Evolutionary conservation across 1,140 invertebrate species (phyloP), one percentile per base, ranked within the genome.

Genomic region (Pollicipes pollicipes): DNA sequence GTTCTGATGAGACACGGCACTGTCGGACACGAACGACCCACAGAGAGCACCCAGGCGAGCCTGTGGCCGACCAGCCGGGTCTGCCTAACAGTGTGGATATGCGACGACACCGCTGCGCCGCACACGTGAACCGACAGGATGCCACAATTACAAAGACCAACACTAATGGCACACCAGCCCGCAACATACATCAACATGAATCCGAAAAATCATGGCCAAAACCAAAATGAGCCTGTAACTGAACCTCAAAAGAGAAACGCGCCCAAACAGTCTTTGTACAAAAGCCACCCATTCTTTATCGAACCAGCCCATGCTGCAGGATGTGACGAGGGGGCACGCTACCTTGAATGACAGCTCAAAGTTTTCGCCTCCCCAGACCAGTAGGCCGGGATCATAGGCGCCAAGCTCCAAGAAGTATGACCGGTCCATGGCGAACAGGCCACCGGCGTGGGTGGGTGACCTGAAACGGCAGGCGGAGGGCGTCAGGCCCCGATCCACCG

Each of bases 351-450:
- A 85, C 0, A 87, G 77, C 76, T 87, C 85, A 76, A 87, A 87
- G 75, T 87, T 86, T 76, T 87, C 85, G 24, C 86, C 86, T 68
- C 85, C 86, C 86, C 86, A 88, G 70, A 88, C 86, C 73, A 86
- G 83, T 26, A 88, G 78, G 21, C 85, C 85, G 67, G 84, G 82
- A 75, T 88, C 86, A 76, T 88, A 88, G 24, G 85, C 84, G 28
- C 86, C 86, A n/a, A 87, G 75, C 75, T 86, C 83, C 84, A 84
- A 86, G 76, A 88, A 88, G 78, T 83, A 87, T 72, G 83, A 80
- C 29, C 78, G 75, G 74, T 80, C 81, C 32, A 87, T 86, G 10
- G 86, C 86, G 81, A 88, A 88, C 70, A 87, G 77, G 3, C 86
- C 86, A 58, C 86, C 87, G 69, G 87, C 87, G 21, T 58, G 45